Evolutionary conservation across 2,888 invertebrate genomes (phyloP).

Genomic region (Stenurella melanura): DNA sequence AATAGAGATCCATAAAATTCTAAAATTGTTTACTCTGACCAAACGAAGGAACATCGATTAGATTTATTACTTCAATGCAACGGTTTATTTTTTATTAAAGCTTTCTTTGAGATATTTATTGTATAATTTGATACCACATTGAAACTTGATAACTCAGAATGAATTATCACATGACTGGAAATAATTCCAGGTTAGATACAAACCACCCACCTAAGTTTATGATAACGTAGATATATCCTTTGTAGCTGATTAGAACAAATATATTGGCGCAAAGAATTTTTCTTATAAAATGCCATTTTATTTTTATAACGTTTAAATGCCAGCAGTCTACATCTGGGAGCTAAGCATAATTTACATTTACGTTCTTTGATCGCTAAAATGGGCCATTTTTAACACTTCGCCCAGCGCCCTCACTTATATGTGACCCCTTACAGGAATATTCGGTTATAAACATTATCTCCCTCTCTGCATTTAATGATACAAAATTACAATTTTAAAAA

Average conservation of each 20-base stretch:
- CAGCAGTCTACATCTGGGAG: neutral
- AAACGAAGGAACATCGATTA: conserved; percentile 31
- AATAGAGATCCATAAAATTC: conserved; percentile 43
- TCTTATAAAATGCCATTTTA: neutral
- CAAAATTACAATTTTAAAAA: no score
- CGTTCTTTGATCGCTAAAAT: no score
- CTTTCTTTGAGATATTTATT: conserved; percentile 36
- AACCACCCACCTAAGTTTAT: neutral
- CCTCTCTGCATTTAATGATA: no score
- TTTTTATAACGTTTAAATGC: neutral
- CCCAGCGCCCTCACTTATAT: no score
- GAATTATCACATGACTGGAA: conserved; percentile 32
- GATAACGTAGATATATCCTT: neutral
- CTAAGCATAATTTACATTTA: neutral
- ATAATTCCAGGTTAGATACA: conserved; percentile 31
- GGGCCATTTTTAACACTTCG: no score
- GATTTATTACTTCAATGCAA: conserved; percentile 37
- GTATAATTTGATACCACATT: conserved; percentile 34
- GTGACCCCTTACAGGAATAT: no score
- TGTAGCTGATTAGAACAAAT: neutral
- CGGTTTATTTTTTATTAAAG: conserved; percentile 33
- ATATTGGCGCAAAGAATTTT: neutral
- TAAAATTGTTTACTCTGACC: conserved; percentile 41
- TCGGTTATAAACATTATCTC: no score
- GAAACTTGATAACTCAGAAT: conserved; percentile 33